Evolutionary conservation across 2,797 vertebrate genomes (phyloP).

Genomic region (Petrocephalus sullivani): DNA sequence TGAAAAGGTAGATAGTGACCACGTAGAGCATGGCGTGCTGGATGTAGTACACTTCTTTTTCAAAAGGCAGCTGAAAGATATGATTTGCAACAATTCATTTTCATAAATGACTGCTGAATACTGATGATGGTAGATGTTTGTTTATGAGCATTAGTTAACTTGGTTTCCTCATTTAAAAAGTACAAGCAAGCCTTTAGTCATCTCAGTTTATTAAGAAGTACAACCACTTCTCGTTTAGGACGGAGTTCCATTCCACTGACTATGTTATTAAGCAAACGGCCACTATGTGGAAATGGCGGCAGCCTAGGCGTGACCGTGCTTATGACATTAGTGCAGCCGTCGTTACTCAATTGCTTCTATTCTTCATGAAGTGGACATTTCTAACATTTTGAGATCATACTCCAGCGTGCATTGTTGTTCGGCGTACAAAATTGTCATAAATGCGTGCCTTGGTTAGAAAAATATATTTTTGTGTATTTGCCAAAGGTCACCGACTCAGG

Average conservation of each 20-base stretch:
- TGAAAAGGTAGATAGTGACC: conserved; percentile 90
- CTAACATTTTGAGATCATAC: not conserved
- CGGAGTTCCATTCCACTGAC: not conserved
- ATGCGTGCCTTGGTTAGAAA: not conserved
- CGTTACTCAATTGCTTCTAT: not conserved
- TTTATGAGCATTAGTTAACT: not conserved
- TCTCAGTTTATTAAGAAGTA: not conserved
- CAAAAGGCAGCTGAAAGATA: conserved; percentile 82
- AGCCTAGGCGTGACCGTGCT: not conserved
- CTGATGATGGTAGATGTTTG: not conserved
- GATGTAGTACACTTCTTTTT: conserved; percentile 95
- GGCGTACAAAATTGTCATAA: not conserved
- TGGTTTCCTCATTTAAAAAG: not conserved
- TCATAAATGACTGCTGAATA: not conserved
- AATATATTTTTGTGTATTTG: not conserved
- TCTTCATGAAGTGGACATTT: not conserved
- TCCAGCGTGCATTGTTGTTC: not conserved
- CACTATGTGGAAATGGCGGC: not conserved
- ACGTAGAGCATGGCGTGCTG: conserved; percentile 95
- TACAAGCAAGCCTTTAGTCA: not conserved
- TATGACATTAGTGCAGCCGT: not conserved
- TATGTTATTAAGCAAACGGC: not conserved
- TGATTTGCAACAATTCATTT: not conserved
- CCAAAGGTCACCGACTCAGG: not conserved
- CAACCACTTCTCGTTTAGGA: not conserved